Base-by-base conservation (phyloP, 2,888 invertebrate species). In the Drosophila anceps region DNA sequence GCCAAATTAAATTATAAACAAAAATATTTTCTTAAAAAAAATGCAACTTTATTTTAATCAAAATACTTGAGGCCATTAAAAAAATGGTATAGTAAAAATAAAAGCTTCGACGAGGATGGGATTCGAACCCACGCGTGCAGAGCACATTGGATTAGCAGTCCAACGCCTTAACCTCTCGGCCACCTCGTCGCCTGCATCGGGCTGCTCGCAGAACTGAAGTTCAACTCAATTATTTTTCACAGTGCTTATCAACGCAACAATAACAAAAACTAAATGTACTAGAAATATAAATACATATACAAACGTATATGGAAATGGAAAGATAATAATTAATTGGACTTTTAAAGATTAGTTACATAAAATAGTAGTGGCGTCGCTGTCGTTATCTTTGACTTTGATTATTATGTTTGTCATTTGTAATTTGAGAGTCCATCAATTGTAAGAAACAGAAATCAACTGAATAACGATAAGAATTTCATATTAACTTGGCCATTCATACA, bases 111-210 rank as follows among this genome's bases (percentile, higher is more conserved):
- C 95, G 95, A 95, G 95, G 95, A 95, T 95, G 95, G 95, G 96
- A 96, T 96, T 96, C 96, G 96, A 96, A 96, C 96, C 95, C 96
- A 95, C 95, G 96, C 96, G 95, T 95, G 96, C 95, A 96, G 95
- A 96, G 95, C 95, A 95, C 95, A 96, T 95, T 96, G 95, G 95
- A 96, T 96, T 96, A 96, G 96, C 96, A 96, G 96, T 96, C 96
- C 95, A 96, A 95, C 96, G 95, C 96, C 96, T 96, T 96, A 96
- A 96, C 96, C 96, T 95, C 96, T 96, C 96, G 96, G 96, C 95
- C 96, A 96, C 95, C 95, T 96, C 95, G 95, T 96, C 95, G 79
- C 31, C 18, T 55, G 7, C 13, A 5, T 1, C 2, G 3, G 12
- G 6, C 3, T 1, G 9, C 10, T 6, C 24, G 20, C 41, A 57